Evolutionary conservation across 1,140 invertebrate species (phyloP).

Genomic region (Sycobia sp.): DNA sequence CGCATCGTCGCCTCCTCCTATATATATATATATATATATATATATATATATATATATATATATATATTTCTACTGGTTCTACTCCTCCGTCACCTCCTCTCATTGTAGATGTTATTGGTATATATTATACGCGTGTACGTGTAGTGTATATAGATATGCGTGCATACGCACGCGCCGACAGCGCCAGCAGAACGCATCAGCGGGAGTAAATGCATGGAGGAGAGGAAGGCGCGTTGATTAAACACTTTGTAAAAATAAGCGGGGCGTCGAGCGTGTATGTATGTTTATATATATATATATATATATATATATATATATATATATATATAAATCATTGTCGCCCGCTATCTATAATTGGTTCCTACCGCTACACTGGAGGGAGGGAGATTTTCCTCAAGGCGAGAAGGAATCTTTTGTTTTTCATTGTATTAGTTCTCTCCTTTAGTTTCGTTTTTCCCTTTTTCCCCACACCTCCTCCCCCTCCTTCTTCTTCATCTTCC

Average conservation of each 20-base stretch:
- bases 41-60: not conserved
- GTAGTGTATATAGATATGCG: not conserved
- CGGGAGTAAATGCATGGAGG: not conserved
- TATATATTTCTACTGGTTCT: not conserved
- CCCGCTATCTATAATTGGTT: constrained; percentile 30
- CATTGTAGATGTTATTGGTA: too few species aligned
- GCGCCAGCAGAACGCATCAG: not conserved
- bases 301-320: too few species aligned
- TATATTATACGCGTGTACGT: not conserved
- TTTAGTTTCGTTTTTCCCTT: not conserved
- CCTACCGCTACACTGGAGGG: not conserved
- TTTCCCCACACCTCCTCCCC: not conserved
- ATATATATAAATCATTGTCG: constrained; percentile 34
- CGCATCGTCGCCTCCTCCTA: not conserved
- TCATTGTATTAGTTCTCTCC: constrained; percentile 15
- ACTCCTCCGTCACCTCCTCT: too few species aligned
- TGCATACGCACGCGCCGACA: not conserved
- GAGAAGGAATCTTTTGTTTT: constrained; percentile 16
- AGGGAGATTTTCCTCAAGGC: constrained; percentile 5
- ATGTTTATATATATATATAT: too few species aligned
- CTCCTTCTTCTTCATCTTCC: constrained; percentile 3
- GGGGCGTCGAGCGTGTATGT: not conserved
- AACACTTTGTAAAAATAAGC: constrained; percentile 36
- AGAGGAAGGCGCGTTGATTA: constrained; percentile 31
- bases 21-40: not conserved